Percentiles rank a stretch among this genome's conserved stretches.
These are phyloP conservation scores for Lasioglossum leucozonium DNA, from an alignment of 2,888 invertebrate species.

Conservation along the genomic window DNA sequence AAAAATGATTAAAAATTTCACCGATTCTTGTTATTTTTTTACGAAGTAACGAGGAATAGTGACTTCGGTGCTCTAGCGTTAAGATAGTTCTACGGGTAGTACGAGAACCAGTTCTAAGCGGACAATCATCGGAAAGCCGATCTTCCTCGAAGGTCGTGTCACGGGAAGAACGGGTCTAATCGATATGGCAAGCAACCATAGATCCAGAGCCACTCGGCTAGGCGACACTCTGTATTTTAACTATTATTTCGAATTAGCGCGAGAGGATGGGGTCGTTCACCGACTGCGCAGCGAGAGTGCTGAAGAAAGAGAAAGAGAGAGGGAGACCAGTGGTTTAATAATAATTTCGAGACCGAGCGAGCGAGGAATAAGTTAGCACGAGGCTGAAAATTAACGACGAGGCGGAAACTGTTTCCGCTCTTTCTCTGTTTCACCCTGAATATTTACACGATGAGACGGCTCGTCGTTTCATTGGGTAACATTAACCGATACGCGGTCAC, in stretches of 20 bases:
- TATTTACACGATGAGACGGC: neutral
- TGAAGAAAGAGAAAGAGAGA: neutral
- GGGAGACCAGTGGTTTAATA: slow-evolving; percentile 16
- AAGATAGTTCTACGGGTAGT: neutral
- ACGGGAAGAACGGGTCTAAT: slow-evolving; percentile 52
- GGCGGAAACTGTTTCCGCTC: neutral
- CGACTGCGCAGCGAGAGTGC: slow-evolving; percentile 9
- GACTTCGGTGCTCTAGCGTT: too few relatives aligned
- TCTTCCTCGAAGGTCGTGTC: slow-evolving; percentile 17
- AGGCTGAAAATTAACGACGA: slow-evolving; percentile 44
- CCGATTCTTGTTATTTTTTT: too few relatives aligned
- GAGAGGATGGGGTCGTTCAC: slow-evolving; percentile 21
- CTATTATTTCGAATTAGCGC: slow-evolving; percentile 67
- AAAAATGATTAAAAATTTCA: too few relatives aligned
- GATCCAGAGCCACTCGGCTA: slow-evolving; percentile 23
- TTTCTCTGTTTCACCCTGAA: slow-evolving; percentile 2
- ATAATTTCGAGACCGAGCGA: slow-evolving; percentile 37
- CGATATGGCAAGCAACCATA: slow-evolving; percentile 52
- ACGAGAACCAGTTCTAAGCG: neutral
- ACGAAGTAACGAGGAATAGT: too few relatives aligned
- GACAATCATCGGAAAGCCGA: neutral
- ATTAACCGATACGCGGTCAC: neutral
- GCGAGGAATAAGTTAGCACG: slow-evolving; percentile 51
- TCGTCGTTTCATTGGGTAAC: neutral
- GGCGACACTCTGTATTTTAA: slow-evolving; percentile 64